phyloP scores from a whole-genome alignment of 2,888 invertebrate species.

The Scaptomyza parva region DNA sequence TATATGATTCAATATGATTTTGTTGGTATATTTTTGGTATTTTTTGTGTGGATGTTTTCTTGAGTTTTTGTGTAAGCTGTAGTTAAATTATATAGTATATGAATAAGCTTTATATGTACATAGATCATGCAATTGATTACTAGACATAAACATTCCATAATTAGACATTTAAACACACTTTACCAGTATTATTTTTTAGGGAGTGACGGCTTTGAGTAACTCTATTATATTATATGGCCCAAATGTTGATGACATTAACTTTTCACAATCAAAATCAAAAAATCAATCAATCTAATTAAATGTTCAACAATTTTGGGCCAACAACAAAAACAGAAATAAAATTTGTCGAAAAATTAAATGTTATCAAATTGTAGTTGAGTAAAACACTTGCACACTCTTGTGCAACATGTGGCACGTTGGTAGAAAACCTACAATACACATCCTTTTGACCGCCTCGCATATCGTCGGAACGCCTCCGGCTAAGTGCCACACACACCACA shows the following conservation, averaged over 20 bases:
- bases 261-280: neutral
- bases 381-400: slow-evolving; percentile 16
- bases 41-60: slow-evolving; percentile 48
- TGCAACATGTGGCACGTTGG: slow-evolving; percentile 8
- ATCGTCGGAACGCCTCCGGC: slow-evolving; percentile 92
- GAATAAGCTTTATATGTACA: neutral
- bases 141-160: slow-evolving; percentile 37
- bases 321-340: slow-evolving; percentile 62
- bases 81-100: neutral
- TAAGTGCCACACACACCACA: slow-evolving; percentile 95
- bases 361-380: slow-evolving; percentile 19
- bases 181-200: slow-evolving; percentile 36
- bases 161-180: slow-evolving; percentile 4
- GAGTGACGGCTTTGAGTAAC: slow-evolving; percentile 46
- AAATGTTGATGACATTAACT: slow-evolving; percentile 21
- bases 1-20: slow-evolving; percentile 24
- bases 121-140: slow-evolving; percentile 30
- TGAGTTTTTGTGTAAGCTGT: slow-evolving; percentile 19
- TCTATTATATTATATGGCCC: slow-evolving; percentile 4
- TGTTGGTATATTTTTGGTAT: slow-evolving; percentile 75
- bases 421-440: slow-evolving; percentile 90
- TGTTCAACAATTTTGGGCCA: slow-evolving; percentile 22
- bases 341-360: slow-evolving; percentile 44
- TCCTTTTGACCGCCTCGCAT: slow-evolving; percentile 92
- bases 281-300: neutral